Base-by-base conservation (phyloP, 53 echinoderm and acorn worm genomes). In the Hippasteria phrygiana region DNA sequence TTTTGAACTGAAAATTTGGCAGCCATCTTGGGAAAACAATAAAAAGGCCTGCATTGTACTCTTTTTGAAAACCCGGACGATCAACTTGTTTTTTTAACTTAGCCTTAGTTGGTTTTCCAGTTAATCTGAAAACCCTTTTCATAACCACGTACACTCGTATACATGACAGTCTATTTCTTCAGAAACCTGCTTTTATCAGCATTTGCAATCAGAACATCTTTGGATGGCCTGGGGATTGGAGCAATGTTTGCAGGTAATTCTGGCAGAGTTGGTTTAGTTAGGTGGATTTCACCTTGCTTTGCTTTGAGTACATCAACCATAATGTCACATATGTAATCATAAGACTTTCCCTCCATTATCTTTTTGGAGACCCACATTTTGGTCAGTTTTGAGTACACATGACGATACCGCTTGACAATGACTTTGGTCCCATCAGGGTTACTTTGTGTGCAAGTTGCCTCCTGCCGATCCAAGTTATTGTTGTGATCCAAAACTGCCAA, bases 401-500 rank as follows among this genome's bases (percentile, higher is more conserved):
- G 22, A 14, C 62, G 5, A 20, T 62, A 62, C 22, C 62, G 7
- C 24, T 14, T 62, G 18, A 62, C 12, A 62, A 20, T 62, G 17
- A 62, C 62, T 11, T 4, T 20, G 12, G 17, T 14, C 5, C 62
- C 62, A 62, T 62, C 73, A n/a, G n/a, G n/a, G n/a, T n/a, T n/a
- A n/a, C n/a, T n/a, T n/a, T n/a, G n/a, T n/a, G n/a, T n/a, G n/a
- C n/a, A 28, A 32, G 71, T 71, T 71, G 75, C 82, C 26, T 89
- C 59, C 16, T 89, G 26, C n/a, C 89, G 37, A 2, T 63, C 86
- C 4, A 85, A 70, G 75, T 89, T 92, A 41, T 89, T 46, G 56
- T 93, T 89, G 55, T 93, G 93, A 55, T 93, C 93, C 14, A 89
- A 59, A 0, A 85, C 89, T 12, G 92, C 92, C 16, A 92, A 56